These are phyloP conservation scores for Bergia puertoricense DNA, from an alignment of 92 coral and sea anemone genomes.

Conservation along the genomic window DNA sequence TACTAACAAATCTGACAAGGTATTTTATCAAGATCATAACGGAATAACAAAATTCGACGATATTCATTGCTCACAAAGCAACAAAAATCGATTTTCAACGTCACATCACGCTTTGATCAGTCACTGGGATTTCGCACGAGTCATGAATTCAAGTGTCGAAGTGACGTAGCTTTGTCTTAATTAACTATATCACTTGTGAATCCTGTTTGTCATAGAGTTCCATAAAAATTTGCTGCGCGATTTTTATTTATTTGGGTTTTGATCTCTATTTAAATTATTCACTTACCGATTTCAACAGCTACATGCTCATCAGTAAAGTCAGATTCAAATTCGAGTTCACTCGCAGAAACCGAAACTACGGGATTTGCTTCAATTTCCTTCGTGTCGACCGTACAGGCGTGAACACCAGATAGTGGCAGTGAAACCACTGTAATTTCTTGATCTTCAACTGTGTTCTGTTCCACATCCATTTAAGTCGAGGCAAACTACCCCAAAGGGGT, in stretches of 20 bases:
- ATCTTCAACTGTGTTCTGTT: conserved; percentile 46
- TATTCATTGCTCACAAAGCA: no score
- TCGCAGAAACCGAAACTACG: conserved; percentile 36
- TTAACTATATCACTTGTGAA: background rate
- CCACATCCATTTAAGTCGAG: conserved; percentile 43
- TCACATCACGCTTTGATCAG: no score
- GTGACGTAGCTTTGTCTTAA: background rate
- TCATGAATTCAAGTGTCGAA: no score
- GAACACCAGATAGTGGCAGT: background rate
- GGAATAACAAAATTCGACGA: no score
- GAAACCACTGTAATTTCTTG: conserved; percentile 48
- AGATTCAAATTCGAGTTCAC: conserved; percentile 62
- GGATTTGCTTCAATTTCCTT: conserved; percentile 74
- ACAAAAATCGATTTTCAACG: no score
- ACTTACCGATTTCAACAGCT: conserved; percentile 63
- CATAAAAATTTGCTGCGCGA: no score
- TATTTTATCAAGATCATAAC: no score
- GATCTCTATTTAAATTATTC: background rate
- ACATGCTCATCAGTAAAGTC: conserved; percentile 66
- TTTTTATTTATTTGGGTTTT: background rate
- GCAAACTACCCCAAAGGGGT: conserved; percentile 22
- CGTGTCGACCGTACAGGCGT: conserved; percentile 67
- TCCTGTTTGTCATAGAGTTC: no score
- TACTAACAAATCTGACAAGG: no score
- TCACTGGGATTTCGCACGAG: no score